These are phyloP conservation scores for Octomys mimax DNA, from an alignment of 2,797 vertebrate species.

Conservation along the genomic window DNA sequence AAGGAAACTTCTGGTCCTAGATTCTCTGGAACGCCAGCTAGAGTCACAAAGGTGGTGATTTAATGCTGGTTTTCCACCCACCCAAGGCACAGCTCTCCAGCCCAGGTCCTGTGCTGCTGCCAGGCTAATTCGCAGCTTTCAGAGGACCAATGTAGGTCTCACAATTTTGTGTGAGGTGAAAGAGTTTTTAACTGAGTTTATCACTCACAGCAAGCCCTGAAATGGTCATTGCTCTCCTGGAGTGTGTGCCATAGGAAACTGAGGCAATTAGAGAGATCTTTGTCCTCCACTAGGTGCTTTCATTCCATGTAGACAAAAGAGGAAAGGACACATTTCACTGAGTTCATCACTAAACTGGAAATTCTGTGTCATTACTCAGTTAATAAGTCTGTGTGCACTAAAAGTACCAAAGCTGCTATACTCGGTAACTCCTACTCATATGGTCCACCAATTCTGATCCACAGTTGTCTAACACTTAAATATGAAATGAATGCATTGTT, in stretches of 20 bases:
- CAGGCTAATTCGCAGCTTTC: background rate
- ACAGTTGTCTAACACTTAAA: background rate
- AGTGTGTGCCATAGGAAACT: background rate
- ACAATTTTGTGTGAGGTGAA: constrained; percentile 1
- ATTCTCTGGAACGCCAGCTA: constrained; percentile 54
- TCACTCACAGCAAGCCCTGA: background rate
- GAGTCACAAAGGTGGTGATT: constrained; percentile 67
- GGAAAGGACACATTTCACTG: background rate
- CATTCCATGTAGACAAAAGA: background rate
- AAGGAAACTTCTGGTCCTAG: constrained; percentile 56
- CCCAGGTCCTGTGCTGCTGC: background rate
- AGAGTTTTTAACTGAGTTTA: constrained; percentile 25
- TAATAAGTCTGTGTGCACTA: background rate
- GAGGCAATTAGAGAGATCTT: background rate
- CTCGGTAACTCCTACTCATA: background rate
- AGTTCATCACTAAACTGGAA: background rate
- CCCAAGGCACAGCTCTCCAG: background rate
- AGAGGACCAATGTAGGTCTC: constrained; percentile 10
- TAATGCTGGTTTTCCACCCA: constrained; percentile 38
- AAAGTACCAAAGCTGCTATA: background rate
- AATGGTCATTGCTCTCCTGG: background rate
- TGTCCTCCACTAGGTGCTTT: background rate
- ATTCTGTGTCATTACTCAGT: background rate
- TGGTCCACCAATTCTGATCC: background rate
- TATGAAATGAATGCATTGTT: background rate